Base-by-base conservation (phyloP, 2,797 vertebrate species). In the Phrynocephalus forsythii region DNA sequence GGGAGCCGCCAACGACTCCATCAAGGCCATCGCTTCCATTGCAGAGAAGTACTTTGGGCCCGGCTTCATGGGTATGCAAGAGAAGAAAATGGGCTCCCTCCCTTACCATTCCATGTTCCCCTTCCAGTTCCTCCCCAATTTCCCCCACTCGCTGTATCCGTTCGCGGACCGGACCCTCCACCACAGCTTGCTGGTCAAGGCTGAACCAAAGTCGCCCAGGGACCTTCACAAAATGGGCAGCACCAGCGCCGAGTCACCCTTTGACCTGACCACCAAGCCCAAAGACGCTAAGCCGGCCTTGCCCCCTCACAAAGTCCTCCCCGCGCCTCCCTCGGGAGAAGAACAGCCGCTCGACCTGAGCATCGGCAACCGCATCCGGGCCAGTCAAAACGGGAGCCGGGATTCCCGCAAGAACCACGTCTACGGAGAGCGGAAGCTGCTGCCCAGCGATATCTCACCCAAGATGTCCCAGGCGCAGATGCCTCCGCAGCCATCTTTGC, bases 1-100 rank as follows among this genome's bases (percentile, higher is more conserved):
- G 0, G 97, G 97, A 5, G 97, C 97, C 3, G 97, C 98, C 0
- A 99, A 98, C 33, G 99, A 99, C 97, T 99, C 99, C 52, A 99
- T 99, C 92, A 99, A 99, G 97, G 99, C 99, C 72, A 99, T 99
- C 0, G 99, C 99, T 18, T 99, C 99, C 94, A 99, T 99, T 7
- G 99, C 99, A 0, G 99, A 99, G 97, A 99, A 99, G 90, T 99
- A 99, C 96, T 99, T 99, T 56, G 99, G 99, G 63, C 98, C 99
- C 0, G 98, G 98, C 91, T 98, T 99, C 93, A 97, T 99, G 97
- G 98, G 99, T 63, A 97, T 98, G 96, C 99, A 98, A 91, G 99
- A 99, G 96, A 99, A 99, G 95, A 99, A 99, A 95, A 98, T 99
- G 97, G 98, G 98, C 89, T 96, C 98, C 0, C 96, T 99, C 90